Conservation (phyloP, 2,888 invertebrate species). For the Scaptomyza polygonia region DNA sequence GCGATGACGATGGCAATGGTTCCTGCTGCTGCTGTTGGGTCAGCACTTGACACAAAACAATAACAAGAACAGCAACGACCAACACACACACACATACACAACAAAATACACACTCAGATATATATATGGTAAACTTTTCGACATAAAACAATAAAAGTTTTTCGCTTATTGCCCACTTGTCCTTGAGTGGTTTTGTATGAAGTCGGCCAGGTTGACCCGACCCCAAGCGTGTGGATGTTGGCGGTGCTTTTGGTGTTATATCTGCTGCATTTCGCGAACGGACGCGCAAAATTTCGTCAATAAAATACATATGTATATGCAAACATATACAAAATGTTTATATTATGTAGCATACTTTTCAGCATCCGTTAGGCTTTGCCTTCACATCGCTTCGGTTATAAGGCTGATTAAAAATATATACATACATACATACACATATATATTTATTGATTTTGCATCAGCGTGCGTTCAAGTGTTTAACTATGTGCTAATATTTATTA, state of each 20-base stretch:
- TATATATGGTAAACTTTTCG: conserved; percentile 50
- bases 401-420: conserved; percentile 26
- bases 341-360: conserved; percentile 49
- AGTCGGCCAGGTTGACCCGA: conserved; percentile 41
- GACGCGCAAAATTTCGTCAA: conserved; percentile 67
- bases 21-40: conserved; percentile 21
- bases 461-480: conserved; percentile 73
- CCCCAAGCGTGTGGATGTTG: conserved; percentile 3
- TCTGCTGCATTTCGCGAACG: conserved; percentile 25
- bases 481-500: conserved; percentile 80
- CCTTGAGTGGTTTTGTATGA: conserved; percentile 79
- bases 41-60: conserved; percentile 51
- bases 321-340: conserved; percentile 5
- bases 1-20: conserved; percentile 9
- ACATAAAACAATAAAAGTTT: conserved; percentile 80
- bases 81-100: conserved; percentile 5
- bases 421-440: not conserved
- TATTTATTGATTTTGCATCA: conserved; percentile 77
- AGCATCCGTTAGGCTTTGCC: conserved; percentile 55
- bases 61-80: conserved; percentile 25
- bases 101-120: conserved; percentile 17
- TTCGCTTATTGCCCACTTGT: conserved; percentile 80
- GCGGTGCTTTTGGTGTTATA: not conserved
- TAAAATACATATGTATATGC: conserved; percentile 60
- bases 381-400: conserved; percentile 6